Conservation (phyloP, 2,113 vertebrate species). For the Pithys albifrons region DNA sequence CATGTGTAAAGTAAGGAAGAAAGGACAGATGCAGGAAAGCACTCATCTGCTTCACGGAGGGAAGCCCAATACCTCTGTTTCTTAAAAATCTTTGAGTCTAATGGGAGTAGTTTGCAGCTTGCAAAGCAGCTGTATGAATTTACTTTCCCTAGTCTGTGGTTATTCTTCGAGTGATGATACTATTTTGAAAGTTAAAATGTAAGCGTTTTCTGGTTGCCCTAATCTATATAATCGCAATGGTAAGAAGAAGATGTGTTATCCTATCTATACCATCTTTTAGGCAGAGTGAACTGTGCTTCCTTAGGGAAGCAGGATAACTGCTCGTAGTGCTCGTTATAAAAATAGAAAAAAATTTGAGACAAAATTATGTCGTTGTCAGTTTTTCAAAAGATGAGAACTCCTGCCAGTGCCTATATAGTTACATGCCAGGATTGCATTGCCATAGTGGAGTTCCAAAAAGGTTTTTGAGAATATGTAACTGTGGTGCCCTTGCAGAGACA, state of each 20-base stretch:
- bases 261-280: background rate
- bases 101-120: background rate
- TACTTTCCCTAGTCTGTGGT: background rate
- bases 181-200: background rate
- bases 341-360: background rate
- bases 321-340: background rate
- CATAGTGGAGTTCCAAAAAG: background rate
- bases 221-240: background rate
- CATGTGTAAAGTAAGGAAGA: background rate
- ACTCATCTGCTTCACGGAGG: background rate
- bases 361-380: background rate
- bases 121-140: background rate
- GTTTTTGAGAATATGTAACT: background rate
- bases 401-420: background rate
- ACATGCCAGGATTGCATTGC: background rate
- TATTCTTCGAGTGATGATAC: background rate
- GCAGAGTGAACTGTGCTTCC: background rate
- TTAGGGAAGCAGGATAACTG: background rate
- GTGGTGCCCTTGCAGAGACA: background rate
- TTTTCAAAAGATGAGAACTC: background rate
- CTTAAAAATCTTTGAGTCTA: background rate
- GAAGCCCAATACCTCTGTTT: background rate
- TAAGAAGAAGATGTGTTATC: background rate
- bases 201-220: background rate
- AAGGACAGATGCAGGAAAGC: background rate